A percentile compares a stretch with the other conserved stretches of the same genome.
phyloP scores from a whole-genome alignment of 1,140 invertebrate species.

The Sycophaga agraensis region DNA sequence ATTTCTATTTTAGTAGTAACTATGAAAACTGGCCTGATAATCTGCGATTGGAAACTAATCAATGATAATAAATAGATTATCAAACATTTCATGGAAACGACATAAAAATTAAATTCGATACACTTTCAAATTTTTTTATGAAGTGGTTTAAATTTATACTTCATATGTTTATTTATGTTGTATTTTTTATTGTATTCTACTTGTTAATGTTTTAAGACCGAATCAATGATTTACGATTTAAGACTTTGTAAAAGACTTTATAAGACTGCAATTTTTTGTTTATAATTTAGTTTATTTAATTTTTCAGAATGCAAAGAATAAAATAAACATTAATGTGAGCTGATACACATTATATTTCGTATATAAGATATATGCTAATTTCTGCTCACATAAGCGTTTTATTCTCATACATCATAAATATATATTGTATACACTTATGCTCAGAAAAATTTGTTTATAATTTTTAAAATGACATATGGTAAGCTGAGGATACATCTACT shows the following conservation, averaged over 20 bases:
- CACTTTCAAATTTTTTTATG: background rate
- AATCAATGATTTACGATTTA: slow-evolving; percentile 12
- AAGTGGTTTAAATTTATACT: slow-evolving; percentile 8
- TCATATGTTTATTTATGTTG: background rate
- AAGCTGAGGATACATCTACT: too few species aligned
- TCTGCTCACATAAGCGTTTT: slow-evolving; percentile 3
- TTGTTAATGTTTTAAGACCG: slow-evolving; percentile 7
- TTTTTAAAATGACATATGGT: too few species aligned
- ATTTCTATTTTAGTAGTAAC: slow-evolving; percentile 17
- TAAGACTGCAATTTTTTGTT: slow-evolving; percentile 21
- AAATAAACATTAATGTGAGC: background rate
- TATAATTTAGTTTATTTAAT: slow-evolving; percentile 6
- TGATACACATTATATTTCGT: slow-evolving; percentile 3
- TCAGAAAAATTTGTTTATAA: too few species aligned
- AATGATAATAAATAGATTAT: slow-evolving; percentile 1
- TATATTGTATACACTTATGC: too few species aligned
- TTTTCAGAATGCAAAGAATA: slow-evolving; percentile 12
- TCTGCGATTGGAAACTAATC: slow-evolving; percentile 3
- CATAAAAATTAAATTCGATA: background rate
- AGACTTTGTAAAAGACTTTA: slow-evolving; percentile 24
- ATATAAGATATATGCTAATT: background rate
- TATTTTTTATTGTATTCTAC: background rate
- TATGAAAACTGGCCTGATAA: slow-evolving; percentile 6
- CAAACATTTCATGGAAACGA: slow-evolving; percentile 7
- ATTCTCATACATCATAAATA: slow-evolving; percentile 11